Evolutionary conservation across 2,113 vertebrate genomes (phyloP).

Genomic region (Atractosteus spatula): DNA sequence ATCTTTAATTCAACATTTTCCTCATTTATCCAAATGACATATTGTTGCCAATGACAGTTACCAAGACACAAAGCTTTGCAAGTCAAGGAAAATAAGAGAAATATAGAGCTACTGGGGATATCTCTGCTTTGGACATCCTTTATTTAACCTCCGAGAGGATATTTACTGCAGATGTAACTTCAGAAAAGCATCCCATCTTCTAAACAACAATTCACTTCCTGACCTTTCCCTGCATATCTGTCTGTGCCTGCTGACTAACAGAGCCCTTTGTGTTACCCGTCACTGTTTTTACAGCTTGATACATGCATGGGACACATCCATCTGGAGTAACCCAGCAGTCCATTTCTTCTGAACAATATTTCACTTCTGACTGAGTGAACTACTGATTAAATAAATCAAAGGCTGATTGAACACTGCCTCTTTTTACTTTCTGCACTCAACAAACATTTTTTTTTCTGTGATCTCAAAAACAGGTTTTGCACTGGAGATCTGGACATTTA

Average conservation of each 20-base stretch:
- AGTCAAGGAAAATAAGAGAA: neutral
- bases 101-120: neutral
- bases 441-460: neutral
- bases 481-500: neutral
- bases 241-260: conserved; percentile 46
- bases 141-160: conserved; percentile 51
- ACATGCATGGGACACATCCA: conserved; percentile 53
- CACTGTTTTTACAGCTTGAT: conserved; percentile 65
- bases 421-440: conserved; percentile 17
- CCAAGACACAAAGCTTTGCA: neutral
- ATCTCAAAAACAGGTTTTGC: neutral
- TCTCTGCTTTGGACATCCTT: conserved; percentile 50
- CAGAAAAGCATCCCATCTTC: conserved; percentile 49
- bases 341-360: conserved; percentile 42
- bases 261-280: conserved; percentile 59
- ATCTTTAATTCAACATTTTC: too few relatives aligned
- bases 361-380: conserved; percentile 42
- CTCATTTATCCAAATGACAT: too few relatives aligned
- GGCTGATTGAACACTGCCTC: conserved; percentile 31
- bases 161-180: conserved; percentile 68
- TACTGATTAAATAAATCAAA: conserved; percentile 36
- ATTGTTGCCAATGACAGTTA: neutral
- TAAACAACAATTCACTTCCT: conserved; percentile 48
- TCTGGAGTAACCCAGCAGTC: conserved; percentile 28
- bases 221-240: conserved; percentile 52